These are phyloP conservation scores for Carcharodon carcharias DNA, from an alignment of 2,797 vertebrate species.

Conservation along the genomic window DNA sequence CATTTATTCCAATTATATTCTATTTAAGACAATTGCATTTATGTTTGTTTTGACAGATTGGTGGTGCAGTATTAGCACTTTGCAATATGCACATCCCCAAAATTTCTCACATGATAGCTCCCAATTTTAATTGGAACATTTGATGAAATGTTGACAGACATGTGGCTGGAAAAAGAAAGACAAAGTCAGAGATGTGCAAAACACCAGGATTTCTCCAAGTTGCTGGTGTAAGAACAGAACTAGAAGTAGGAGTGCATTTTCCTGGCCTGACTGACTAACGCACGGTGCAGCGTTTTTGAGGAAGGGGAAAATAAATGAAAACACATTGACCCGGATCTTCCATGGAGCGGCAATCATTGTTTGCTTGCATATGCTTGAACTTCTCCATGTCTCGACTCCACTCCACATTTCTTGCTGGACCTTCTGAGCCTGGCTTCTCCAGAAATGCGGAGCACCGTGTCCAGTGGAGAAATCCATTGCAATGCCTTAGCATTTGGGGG, in stretches of 20 bases:
- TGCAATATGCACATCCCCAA: neutral
- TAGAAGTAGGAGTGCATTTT: no score
- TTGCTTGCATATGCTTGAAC: no score
- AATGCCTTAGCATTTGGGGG: no score
- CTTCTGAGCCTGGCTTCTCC: no score
- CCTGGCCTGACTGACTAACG: neutral
- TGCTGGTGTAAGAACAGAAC: neutral
- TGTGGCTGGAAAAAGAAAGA: neutral
- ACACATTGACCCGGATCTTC: neutral
- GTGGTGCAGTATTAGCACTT: neutral
- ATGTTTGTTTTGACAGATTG: constrained; percentile 8
- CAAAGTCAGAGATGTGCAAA: neutral
- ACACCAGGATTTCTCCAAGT: neutral
- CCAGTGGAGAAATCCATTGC: no score
- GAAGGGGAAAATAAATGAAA: neutral
- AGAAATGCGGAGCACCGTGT: no score
- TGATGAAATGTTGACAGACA: neutral
- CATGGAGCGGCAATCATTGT: no score
- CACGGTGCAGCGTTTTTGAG: no score
- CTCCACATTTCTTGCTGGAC: no score
- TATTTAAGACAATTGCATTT: neutral
- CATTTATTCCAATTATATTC: constrained; percentile 17
- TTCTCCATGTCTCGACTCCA: no score
- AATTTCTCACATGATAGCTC: neutral
- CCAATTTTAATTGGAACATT: neutral